Evolutionary conservation across 2,888 invertebrate genomes (phyloP).

Genomic region (Luperina nickerlii): DNA sequence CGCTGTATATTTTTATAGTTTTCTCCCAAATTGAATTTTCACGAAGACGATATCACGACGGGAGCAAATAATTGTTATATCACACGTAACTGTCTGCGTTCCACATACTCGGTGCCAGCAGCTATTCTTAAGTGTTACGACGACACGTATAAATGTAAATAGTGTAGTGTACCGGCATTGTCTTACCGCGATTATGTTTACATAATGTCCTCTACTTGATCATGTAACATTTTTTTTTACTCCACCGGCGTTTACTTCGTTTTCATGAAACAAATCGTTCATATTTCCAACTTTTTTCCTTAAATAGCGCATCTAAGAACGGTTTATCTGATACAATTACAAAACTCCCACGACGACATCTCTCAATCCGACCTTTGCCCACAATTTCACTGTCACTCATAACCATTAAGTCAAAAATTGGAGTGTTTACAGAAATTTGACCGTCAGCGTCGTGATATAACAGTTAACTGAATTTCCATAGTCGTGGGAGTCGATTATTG

Average conservation of each 20-base stretch:
- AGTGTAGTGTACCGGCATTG: slow-evolving; percentile 46
- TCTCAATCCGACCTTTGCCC: slow-evolving; percentile 70
- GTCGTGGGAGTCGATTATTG: slow-evolving; percentile 79
- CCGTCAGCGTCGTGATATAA: slow-evolving; percentile 76
- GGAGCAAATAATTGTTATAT: slow-evolving; percentile 51
- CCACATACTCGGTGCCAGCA: slow-evolving; percentile 27
- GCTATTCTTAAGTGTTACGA: slow-evolving; percentile 40
- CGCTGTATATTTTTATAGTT: slow-evolving; percentile 5
- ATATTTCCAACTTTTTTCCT: not conserved
- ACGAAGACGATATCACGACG: slow-evolving; percentile 17
- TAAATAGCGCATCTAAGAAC: slow-evolving; percentile 8
- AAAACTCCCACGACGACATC: slow-evolving; percentile 69
- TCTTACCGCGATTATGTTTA: slow-evolving; percentile 42
- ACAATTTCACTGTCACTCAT: slow-evolving; percentile 76
- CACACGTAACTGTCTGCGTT: slow-evolving; percentile 41
- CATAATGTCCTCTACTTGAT: slow-evolving; percentile 36
- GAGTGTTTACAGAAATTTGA: slow-evolving; percentile 77
- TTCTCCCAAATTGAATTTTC: slow-evolving; percentile 50
- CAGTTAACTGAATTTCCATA: slow-evolving; percentile 81
- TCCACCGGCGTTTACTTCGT: not conserved
- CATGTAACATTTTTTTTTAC: slow-evolving; percentile 21
- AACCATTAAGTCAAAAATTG: slow-evolving; percentile 77
- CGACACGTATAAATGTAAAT: slow-evolving; percentile 45
- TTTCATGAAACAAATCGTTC: not conserved
- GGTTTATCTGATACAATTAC: slow-evolving; percentile 44